A percentile compares a stretch with the other conserved stretches of the same genome.
These are phyloP conservation scores for Otis tarda DNA, from an alignment of 2,113 vertebrate genomes.

Conservation along the genomic window DNA sequence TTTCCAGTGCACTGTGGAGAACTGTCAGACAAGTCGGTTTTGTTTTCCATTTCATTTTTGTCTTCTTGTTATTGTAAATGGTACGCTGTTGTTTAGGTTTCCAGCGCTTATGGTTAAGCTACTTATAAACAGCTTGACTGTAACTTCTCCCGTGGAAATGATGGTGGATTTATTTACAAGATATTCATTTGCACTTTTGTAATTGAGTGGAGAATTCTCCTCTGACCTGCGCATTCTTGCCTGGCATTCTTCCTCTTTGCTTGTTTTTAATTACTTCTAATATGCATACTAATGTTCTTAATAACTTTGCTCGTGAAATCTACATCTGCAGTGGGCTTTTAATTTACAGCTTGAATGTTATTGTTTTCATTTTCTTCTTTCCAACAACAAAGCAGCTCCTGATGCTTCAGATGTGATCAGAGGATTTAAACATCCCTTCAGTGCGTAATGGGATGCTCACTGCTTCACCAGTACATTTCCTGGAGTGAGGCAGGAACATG, in stretches of 20 bases:
- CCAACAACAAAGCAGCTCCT: background rate
- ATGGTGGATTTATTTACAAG: slow-evolving; percentile 37
- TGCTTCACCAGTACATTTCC: background rate
- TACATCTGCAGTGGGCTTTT: slow-evolving; percentile 33
- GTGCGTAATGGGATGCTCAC: background rate
- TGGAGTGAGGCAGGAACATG: background rate
- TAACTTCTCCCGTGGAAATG: slow-evolving; percentile 15
- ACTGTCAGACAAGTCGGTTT: background rate
- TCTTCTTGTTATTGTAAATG: background rate
- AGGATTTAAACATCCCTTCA: background rate
- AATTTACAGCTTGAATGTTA: slow-evolving; percentile 21
- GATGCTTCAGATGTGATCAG: background rate
- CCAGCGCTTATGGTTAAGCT: background rate
- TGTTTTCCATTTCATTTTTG: background rate
- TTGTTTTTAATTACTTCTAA: slow-evolving; percentile 49
- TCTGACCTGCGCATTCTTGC: background rate
- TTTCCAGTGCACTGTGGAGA: background rate
- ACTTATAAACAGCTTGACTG: slow-evolving; percentile 7
- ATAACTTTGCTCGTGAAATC: slow-evolving; percentile 22
- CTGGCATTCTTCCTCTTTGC: slow-evolving; percentile 14
- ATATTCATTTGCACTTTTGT: background rate
- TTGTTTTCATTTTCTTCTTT: slow-evolving; percentile 11
- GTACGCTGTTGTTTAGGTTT: background rate
- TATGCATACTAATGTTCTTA: slow-evolving; percentile 14
- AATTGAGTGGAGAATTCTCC: slow-evolving; percentile 17